A percentile compares a stretch with the other conserved stretches of the same genome.
phyloP scores from a whole-genome alignment of 2,888 invertebrate genomes.

The Tinea semifulvella region DNA sequence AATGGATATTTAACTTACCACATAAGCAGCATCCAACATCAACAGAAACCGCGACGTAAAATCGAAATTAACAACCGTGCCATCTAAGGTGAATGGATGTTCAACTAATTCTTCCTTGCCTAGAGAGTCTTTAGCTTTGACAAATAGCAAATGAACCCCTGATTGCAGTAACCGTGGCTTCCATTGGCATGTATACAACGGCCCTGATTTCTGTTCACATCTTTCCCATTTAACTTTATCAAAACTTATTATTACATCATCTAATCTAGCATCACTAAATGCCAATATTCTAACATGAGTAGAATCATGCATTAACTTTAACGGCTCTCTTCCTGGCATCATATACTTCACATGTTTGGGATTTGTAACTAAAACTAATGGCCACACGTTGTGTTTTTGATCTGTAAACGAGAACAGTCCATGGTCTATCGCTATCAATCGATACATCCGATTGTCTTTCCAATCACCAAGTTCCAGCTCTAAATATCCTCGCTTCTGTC shows the following conservation, averaged over 20 bases:
- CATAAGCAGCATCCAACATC: constrained; percentile 77
- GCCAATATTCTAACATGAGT: constrained; percentile 84
- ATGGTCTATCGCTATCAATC: constrained; percentile 88
- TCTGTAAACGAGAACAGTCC: constrained; percentile 89
- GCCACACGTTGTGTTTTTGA: constrained; percentile 79
- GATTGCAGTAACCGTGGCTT: constrained; percentile 68
- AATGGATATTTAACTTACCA: constrained; percentile 69
- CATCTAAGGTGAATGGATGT: constrained; percentile 85
- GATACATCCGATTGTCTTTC: constrained; percentile 89
- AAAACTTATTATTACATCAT: constrained; percentile 72
- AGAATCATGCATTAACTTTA: constrained; percentile 71
- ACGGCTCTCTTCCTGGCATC: constrained; percentile 78
- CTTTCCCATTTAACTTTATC: constrained; percentile 70
- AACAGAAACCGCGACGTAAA: constrained; percentile 75
- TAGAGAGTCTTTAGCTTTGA: constrained; percentile 65
- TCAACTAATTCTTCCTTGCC: constrained; percentile 62
- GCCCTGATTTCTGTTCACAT: constrained; percentile 70
- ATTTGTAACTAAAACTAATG: constrained; percentile 84
- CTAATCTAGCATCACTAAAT: constrained; percentile 75
- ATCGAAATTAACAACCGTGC: constrained; percentile 71
- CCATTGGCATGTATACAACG: constrained; percentile 80
- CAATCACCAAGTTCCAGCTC: constrained; percentile 93
- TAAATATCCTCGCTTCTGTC: constrained; percentile 82
- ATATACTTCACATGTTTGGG: constrained; percentile 85
- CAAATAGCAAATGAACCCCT: constrained; percentile 76